Base-by-base conservation (phyloP, 2,888 invertebrate genomes). In the Melolontha melolontha region DNA sequence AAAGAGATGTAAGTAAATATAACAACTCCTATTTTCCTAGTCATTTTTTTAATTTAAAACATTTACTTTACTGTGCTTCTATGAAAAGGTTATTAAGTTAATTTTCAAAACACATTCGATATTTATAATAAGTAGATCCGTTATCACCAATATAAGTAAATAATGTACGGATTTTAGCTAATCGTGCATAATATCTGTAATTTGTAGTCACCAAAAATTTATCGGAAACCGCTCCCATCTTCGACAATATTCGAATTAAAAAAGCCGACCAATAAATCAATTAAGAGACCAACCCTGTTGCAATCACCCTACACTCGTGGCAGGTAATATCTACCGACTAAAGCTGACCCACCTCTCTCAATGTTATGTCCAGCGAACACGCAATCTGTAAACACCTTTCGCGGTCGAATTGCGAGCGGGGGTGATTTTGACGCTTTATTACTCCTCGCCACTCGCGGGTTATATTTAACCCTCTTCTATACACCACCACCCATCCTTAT, bases 331-430 rank as follows among this genome's bases (percentile, higher is more conserved):
- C 44, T 29, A 59, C 72, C 73, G 69, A 64, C 66, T 50, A 52
- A 64, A 66, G 67, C 66, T 70, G 72, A 72, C 71, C 75, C 72
- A 74, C 74, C 75, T 74, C 67, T 66, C 59, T n/a, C 29, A 54
- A 71, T 71, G 73, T 76, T 74, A 76, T 74, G 71, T 72, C 70
- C 72, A 67, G 47, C 70, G 67, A 74, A 69, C 76, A 76, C 76
- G 76, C 76, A 73, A 76, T 73, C 76, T 70, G 71, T 74, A 74
- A 75, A 75, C 75, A 75, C 75, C 75, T 75, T 73, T 70, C 72
- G 75, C 68, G 73, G 74, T 70, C 68, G 67, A 68, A 71, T 68
- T 72, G 59, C 59, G 22, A 69, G 68, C 64, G 72, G 68, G 72
- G 74, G 73, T 73, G 72, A 69, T 70, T 70, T 70, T 69, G 69